Percentiles rank a stretch among this genome's conserved stretches.
These are phyloP conservation scores for Cephus nigrinus DNA, from an alignment of 2,888 invertebrate species.

Conservation along the genomic window DNA sequence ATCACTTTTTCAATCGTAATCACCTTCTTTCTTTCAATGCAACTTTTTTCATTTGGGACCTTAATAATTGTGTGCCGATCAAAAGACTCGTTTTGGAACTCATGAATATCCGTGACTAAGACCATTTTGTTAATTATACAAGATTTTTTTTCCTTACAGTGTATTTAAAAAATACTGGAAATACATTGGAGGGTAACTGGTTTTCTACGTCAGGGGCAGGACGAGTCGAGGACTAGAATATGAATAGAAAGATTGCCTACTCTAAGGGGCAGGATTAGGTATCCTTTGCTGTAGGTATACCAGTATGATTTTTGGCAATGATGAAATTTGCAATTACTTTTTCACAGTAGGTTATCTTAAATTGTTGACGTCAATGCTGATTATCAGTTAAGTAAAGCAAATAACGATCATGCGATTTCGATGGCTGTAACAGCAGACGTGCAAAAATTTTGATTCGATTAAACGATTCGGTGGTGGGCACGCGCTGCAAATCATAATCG, in stretches of 20 bases:
- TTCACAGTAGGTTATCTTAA: neutral
- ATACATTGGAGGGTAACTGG: neutral
- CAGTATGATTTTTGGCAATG: neutral
- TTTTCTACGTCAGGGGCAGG: neutral
- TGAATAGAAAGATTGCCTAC: neutral
- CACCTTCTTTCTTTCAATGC: neutral
- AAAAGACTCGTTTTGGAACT: neutral
- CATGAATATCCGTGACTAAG: neutral
- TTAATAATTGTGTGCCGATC: neutral
- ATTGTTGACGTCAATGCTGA: neutral
- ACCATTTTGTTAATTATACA: neutral
- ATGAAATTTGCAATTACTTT: neutral
- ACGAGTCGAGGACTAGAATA: neutral
- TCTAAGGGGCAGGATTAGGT: neutral
- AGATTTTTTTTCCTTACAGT: neutral
- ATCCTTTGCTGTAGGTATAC: neutral
- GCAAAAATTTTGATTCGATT: conserved; percentile 32
- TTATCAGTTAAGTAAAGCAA: neutral
- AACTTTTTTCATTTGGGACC: neutral
- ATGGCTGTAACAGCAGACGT: conserved; percentile 23
- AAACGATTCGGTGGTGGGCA: conserved; percentile 15
- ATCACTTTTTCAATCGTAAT: neutral
- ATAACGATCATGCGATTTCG: neutral
- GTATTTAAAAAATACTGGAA: neutral
- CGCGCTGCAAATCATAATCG: conserved; percentile 37